These are phyloP conservation scores for Scrobipalpa costella DNA, from an alignment of 2,888 invertebrate genomes.

Conservation along the genomic window DNA sequence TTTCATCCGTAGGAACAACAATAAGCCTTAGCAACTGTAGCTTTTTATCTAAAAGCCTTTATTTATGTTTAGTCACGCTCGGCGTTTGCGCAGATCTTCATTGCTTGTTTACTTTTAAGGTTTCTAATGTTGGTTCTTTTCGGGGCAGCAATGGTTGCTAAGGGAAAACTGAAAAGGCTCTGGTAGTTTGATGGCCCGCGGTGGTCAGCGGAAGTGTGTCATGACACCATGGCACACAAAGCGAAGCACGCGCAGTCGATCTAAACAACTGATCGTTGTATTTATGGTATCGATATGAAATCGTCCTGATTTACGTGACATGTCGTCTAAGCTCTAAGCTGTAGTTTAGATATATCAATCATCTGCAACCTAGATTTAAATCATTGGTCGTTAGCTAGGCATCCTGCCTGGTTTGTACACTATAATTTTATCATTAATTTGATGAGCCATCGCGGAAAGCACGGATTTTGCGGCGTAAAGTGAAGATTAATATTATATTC, in stretches of 20 bases:
- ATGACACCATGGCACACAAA: conserved; percentile 75
- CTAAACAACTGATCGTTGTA: conserved; percentile 45
- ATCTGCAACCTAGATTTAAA: conserved; percentile 8
- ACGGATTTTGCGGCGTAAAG: neutral
- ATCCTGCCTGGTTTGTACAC: conserved; percentile 10
- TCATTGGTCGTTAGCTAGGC: neutral
- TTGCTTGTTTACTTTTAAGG: conserved; percentile 20
- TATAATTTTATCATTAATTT: conserved; percentile 20
- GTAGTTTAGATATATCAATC: conserved; percentile 6
- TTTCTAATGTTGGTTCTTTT: neutral
- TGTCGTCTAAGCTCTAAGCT: neutral
- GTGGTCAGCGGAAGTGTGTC: conserved; percentile 66
- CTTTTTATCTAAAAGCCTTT: conserved; percentile 21
- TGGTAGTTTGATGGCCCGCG: conserved; percentile 58
- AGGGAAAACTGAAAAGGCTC: conserved; percentile 52
- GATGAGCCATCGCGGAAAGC: conserved; percentile 27
- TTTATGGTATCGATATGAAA: conserved; percentile 28
- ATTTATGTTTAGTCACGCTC: conserved; percentile 28
- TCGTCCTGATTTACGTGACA: conserved; percentile 21
- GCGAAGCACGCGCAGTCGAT: conserved; percentile 57
- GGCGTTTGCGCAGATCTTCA: neutral
- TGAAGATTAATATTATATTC: neutral
- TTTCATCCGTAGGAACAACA: conserved; percentile 26
- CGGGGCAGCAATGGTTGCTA: conserved; percentile 14
- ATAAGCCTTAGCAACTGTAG: conserved; percentile 21